A percentile compares a stretch with the other conserved stretches of the same genome.
Conservation (phyloP, 2,113 vertebrate species). For the Vidua macroura region DNA sequence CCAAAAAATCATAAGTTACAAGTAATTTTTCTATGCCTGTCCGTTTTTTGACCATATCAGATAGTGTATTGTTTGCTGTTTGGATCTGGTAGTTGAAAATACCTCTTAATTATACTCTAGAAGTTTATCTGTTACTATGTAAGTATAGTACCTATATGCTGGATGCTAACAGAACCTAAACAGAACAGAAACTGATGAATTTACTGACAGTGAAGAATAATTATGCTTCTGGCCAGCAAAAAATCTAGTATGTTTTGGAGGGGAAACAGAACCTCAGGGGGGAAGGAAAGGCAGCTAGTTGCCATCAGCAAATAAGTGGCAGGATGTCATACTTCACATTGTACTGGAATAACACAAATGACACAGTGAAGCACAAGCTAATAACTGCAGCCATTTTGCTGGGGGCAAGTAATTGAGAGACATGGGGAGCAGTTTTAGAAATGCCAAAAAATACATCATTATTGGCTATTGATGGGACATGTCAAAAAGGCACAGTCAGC, state of each 20-base stretch:
- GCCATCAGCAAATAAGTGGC: slow-evolving; percentile 20
- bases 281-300: neutral
- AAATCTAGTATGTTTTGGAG: neutral
- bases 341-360: slow-evolving; percentile 9
- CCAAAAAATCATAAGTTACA: neutral
- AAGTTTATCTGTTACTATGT: neutral
- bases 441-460: slow-evolving; percentile 19
- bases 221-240: neutral
- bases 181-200: neutral
- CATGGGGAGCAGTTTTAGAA: neutral
- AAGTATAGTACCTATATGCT: neutral
- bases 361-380: slow-evolving; percentile 15
- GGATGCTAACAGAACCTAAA: neutral
- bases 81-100: neutral
- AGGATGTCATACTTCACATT: slow-evolving; percentile 50
- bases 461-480: slow-evolving; percentile 6
- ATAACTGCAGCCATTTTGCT: slow-evolving; percentile 40
- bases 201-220: neutral
- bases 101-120: neutral
- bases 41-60: neutral
- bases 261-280: neutral
- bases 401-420: slow-evolving; percentile 17
- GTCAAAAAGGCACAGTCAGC: slow-evolving; percentile 27
- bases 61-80: neutral
- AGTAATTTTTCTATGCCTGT: neutral